Evolutionary conservation across 2,888 invertebrate species (phyloP).

Genomic region (Ichneumoninae sp.): DNA sequence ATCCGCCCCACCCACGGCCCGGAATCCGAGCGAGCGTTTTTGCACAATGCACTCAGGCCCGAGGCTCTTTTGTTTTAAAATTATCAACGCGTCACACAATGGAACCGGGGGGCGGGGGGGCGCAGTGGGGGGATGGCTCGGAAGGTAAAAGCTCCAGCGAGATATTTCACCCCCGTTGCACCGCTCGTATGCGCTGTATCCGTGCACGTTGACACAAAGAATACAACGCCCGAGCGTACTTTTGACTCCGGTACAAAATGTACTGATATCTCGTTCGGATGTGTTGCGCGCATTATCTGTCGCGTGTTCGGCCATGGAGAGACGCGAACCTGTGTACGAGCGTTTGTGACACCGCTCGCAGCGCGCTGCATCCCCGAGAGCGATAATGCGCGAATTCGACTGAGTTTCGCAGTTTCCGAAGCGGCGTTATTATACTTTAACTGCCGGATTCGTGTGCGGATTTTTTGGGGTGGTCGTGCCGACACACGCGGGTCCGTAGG

Average conservation of each 20-base stretch:
- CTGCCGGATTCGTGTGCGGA: neutral
- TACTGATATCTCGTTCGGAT: conserved; percentile 35
- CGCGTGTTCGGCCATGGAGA: neutral
- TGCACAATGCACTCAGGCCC: conserved; percentile 79
- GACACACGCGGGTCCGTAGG: conserved; percentile 12
- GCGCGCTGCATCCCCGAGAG: conserved; percentile 11
- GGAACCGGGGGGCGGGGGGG: conserved; percentile 39
- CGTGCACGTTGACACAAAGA: conserved; percentile 55
- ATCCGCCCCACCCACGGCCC: conserved; percentile 38
- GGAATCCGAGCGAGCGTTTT: conserved; percentile 74
- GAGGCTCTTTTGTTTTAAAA: conserved; percentile 81
- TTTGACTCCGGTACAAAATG: conserved; percentile 49
- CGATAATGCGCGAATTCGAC: conserved; percentile 49
- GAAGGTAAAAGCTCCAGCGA: conserved; percentile 56
- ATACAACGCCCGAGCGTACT: conserved; percentile 58
- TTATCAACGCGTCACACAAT: conserved; percentile 84
- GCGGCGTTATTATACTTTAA: conserved; percentile 35
- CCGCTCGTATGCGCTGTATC: conserved; percentile 5
- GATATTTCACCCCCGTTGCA: conserved; percentile 63
- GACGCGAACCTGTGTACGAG: conserved; percentile 12
- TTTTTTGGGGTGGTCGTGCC: neutral
- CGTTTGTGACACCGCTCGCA: conserved; percentile 7
- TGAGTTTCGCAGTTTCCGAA: conserved; percentile 30
- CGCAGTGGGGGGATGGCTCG: conserved; percentile 30
- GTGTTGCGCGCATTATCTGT: conserved; percentile 31